Evolutionary conservation across 1,140 invertebrate genomes (phyloP), one percentile per base, ranked within the genome.

Genomic region (Drosophila burlai): DNA sequence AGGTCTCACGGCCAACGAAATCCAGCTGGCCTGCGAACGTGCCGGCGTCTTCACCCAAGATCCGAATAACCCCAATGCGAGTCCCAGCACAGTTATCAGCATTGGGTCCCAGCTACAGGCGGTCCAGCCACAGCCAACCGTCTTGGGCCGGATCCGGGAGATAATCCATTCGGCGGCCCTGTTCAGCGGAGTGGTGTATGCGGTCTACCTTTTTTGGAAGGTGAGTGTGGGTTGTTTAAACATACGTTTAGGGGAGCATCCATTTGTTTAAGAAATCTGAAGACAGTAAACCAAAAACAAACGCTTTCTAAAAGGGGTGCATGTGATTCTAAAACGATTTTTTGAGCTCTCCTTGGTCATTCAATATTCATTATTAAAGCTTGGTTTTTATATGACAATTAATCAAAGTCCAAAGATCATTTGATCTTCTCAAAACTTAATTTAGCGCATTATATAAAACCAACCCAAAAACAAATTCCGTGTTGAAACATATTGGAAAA

Each of bases 1-100:
- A 94, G 97, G 97, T 61, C 93, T 97, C 2, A 96, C 96, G 0
- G 95, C 97, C n/a, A 93, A 95, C n/a, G 97, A 97, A 93, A 96
- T 97, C 58, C 94, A 95, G 76, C 93, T 94, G 71, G 97, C 97
- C 3, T 96, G 96, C 83, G 95, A 96, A 81, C 93, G 95, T 79
- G 94, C 95, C 21, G 93, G 94, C 6, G 89, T 94, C 42, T 94
- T 94, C 50, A 77, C 55, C 36, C 77, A 86, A 36, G 80, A 92
- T 64, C 93, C 93, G 15, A 90, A 90, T 54, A 83, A 76, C 58
- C 82, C 76, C 0, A 87, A 90, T 73, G 83, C 81, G 42, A 83
- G 74, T 60, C 86, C 86, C 1, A 91, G 86, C 68, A 90, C 84
- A 7, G 71, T 93, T 4, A 92, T 93, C 8, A 93, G 92, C 58